Percentiles rank a stretch among this genome's conserved stretches.
phyloP scores from a whole-genome alignment of 2,888 invertebrate species.

The Punctoribates punctum region DNA sequence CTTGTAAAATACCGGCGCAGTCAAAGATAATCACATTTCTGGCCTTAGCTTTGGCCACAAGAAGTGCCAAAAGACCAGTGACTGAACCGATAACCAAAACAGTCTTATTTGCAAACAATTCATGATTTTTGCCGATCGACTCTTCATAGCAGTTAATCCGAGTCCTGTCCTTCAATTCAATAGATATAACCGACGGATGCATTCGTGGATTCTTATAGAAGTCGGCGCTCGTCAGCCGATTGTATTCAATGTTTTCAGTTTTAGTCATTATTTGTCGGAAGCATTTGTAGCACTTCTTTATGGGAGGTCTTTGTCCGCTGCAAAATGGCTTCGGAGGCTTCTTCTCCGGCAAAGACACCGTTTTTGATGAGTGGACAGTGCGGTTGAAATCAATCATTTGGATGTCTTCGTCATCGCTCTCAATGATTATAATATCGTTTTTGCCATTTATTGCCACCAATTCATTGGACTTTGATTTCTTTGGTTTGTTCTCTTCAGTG shows the following conservation, averaged over 20 bases:
- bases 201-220: constrained; percentile 8
- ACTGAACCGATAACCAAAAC: background rate
- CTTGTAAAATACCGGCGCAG: background rate
- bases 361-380: background rate
- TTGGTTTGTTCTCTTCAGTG: no score
- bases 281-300: background rate
- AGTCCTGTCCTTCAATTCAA: constrained; percentile 13
- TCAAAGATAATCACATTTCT: background rate
- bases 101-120: background rate
- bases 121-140: background rate
- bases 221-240: background rate
- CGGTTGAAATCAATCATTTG: background rate
- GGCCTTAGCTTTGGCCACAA: constrained; percentile 18
- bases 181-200: background rate
- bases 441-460: no score
- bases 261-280: background rate
- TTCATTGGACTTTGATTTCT: no score
- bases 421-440: background rate
- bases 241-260: background rate
- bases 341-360: no score
- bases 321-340: background rate
- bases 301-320: no score
- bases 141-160: background rate
- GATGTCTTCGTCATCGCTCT: background rate
- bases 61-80: background rate